phyloP scores from a whole-genome alignment of 2,888 invertebrate genomes.

The Tinea semifulvella region DNA sequence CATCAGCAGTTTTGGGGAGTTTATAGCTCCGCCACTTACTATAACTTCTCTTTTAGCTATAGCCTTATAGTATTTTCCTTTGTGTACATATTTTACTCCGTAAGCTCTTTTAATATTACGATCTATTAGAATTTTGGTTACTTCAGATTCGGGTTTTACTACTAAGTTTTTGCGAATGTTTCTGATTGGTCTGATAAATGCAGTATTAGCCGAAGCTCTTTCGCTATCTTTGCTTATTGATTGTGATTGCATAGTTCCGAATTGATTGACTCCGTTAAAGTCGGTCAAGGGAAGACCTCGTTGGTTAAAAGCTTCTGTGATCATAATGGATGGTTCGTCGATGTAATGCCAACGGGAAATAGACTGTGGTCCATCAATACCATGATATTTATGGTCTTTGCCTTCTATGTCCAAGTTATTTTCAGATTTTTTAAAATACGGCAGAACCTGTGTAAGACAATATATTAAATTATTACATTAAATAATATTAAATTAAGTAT shows the following conservation, averaged over 20 bases:
- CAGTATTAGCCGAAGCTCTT: constrained; percentile 69
- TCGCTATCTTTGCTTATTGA: constrained; percentile 60
- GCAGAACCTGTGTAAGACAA: constrained; percentile 52
- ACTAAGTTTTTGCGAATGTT: constrained; percentile 55
- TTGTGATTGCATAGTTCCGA: constrained; percentile 68
- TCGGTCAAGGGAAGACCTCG: constrained; percentile 65
- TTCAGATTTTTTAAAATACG: constrained; percentile 74
- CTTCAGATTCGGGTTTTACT: constrained; percentile 59
- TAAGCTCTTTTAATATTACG: constrained; percentile 33
- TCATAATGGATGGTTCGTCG: constrained; percentile 60
- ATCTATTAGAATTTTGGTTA: constrained; percentile 64
- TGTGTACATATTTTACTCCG: constrained; percentile 32
- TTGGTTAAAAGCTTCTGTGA: constrained; percentile 66
- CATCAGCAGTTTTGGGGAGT: constrained; percentile 58
- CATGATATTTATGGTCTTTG: constrained; percentile 63
- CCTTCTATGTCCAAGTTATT: constrained; percentile 61
- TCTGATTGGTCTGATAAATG: constrained; percentile 72
- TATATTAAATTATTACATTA: not conserved
- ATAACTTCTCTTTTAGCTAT: constrained; percentile 55
- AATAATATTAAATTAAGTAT: not conserved
- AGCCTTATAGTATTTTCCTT: constrained; percentile 27
- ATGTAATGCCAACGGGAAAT: constrained; percentile 69
- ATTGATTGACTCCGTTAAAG: constrained; percentile 58
- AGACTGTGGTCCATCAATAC: constrained; percentile 64
- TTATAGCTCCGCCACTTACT: constrained; percentile 51